Evolutionary conservation across 2,888 invertebrate genomes (phyloP), one percentile per base, ranked within the genome.

Genomic region (Panorpa germanica): DNA sequence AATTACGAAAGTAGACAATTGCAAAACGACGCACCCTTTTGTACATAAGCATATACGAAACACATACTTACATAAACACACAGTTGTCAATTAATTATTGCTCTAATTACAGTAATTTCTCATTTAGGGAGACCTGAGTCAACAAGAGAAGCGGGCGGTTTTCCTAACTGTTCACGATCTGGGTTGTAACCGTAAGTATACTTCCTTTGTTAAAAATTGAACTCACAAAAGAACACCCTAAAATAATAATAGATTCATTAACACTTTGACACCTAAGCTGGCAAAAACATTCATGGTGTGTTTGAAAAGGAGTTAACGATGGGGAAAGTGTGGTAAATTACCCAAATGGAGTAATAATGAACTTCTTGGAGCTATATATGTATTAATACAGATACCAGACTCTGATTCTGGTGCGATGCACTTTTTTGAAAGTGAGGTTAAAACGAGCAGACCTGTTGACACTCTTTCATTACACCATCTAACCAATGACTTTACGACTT

Each of bases 151-250:
- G 47, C 59, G 75, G 52, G 82, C 82, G 35, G 71, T 82, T 39
- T 82, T 88, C 48, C 56, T 88, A 31, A 88, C 86, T 17, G 81
- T 86, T 1, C 86, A 88, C 54, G 86, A 88, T 52, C 62, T 88
- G 45, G 86, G 86, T 46, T 74, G 74, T 45, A 76, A 76, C 48
- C 75, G 75, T 75, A 55, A 68, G 74, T 64, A 41, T 36, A 27
- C 23, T 21, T 48, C 30, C 28, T 32, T 28, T 31, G 16, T 14
- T 28, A 12, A 10, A 1, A 17, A 17, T 9, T 24, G 8, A 12
- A 17, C 6, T 25, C 4, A 17, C 10, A 5, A 9, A 21, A 21
- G 11, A 20, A 10, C 4, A 4, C 15, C 15, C 20, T 28, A 10
- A 11, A 5, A 8, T 18, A 6, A 14, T 25, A 19, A 19, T 12